Evolutionary conservation across 2,113 vertebrate genomes (phyloP).

Genomic region (Gymnobelideus leadbeateri): DNA sequence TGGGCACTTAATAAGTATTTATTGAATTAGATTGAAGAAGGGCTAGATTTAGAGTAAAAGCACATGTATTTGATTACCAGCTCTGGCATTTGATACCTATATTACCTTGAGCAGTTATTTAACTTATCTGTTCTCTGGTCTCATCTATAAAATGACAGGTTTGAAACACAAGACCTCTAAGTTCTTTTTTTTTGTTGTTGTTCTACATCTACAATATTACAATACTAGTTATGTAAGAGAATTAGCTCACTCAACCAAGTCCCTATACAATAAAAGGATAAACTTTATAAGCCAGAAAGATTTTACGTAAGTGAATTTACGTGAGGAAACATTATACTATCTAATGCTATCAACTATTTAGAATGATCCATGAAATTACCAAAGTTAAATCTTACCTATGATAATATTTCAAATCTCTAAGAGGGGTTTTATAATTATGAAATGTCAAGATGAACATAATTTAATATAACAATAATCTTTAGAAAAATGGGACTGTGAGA

Average conservation of each 20-base stretch:
- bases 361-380: constrained; percentile 28
- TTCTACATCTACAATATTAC: neutral
- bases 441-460: neutral
- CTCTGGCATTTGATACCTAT: neutral
- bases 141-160: neutral
- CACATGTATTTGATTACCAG: neutral
- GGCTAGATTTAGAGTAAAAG: neutral
- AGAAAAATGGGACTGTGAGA: neutral
- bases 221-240: neutral
- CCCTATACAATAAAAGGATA: neutral
- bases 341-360: constrained; percentile 1
- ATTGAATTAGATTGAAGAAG: too few species aligned
- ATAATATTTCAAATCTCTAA: constrained; percentile 1
- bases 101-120: neutral
- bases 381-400: neutral
- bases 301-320: neutral
- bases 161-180: neutral
- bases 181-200: too few species aligned
- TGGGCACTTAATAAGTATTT: neutral
- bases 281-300: neutral
- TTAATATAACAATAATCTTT: neutral
- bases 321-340: neutral
- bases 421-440: neutral
- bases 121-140: neutral
- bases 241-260: constrained; percentile 18